Evolutionary conservation across 2,113 vertebrate species (phyloP).

Genomic region (Dasyurus viverrinus): DNA sequence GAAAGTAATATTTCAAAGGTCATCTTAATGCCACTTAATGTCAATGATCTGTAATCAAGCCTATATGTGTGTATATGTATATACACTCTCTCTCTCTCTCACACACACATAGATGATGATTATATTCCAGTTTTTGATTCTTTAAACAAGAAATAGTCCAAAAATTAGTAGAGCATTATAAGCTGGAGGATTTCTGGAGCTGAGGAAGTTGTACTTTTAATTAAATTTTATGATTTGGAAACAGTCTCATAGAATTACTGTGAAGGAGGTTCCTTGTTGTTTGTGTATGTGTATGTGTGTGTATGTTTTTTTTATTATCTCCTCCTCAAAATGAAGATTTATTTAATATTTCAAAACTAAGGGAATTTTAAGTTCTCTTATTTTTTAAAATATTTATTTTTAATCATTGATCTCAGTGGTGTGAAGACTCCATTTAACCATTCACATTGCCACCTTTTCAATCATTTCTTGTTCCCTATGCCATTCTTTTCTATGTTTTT

Average conservation of each 20-base stretch:
- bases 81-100: conserved; percentile 19
- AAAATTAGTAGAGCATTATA: conserved; percentile 63
- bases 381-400: not conserved
- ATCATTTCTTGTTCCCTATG: not conserved
- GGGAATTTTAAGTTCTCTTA: conserved; percentile 47
- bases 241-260: conserved; percentile 20
- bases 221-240: conserved; percentile 67
- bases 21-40: conserved; percentile 65
- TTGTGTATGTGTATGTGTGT: not conserved
- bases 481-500: not conserved
- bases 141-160: conserved; percentile 74
- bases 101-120: conserved; percentile 56
- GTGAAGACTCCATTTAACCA: not conserved
- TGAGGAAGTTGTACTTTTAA: conserved; percentile 47
- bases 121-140: conserved; percentile 63
- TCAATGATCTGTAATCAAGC: conserved; percentile 75
- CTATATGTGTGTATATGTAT: conserved; percentile 51
- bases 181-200: conserved; percentile 41
- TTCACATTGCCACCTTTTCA: not conserved
- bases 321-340: conserved; percentile 22
- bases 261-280: conserved; percentile 18
- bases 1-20: conserved; percentile 74
- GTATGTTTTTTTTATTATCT: not conserved
- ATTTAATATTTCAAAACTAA: conserved; percentile 36
- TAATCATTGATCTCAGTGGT: not conserved